Conservation (phyloP, 2,113 vertebrate genomes). For the Oncorhynchus kisutch region DNA sequence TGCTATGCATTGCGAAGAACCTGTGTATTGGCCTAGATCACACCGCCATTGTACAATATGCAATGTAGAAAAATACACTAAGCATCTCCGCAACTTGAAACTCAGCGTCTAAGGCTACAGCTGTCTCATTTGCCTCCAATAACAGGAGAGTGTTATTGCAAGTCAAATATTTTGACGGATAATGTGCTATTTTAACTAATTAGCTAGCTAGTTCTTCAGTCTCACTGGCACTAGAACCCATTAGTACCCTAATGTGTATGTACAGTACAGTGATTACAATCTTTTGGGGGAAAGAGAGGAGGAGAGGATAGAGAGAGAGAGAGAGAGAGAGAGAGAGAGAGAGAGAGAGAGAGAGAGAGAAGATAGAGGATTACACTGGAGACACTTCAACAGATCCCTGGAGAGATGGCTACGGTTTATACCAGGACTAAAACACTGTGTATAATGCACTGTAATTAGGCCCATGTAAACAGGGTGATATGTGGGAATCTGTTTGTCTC, state of each 20-base stretch:
- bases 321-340: too few species aligned
- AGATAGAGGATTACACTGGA: not conserved
- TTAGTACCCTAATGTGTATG: slow-evolving; percentile 30
- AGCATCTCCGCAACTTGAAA: not conserved
- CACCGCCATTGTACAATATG: not conserved
- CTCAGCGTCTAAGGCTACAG: not conserved
- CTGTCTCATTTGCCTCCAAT: not conserved
- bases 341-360: not conserved
- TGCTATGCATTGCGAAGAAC: not conserved
- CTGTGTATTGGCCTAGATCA: not conserved
- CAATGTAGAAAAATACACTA: not conserved
- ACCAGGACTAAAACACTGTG: too few species aligned
- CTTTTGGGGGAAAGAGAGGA: slow-evolving; percentile 32
- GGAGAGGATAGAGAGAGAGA: not conserved
- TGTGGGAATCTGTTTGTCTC: too few species aligned
- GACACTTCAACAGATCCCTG: slow-evolving; percentile 4
- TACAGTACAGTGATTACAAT: slow-evolving; percentile 36
- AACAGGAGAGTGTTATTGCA: slow-evolving; percentile 20
- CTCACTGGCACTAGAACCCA: slow-evolving; percentile 35
- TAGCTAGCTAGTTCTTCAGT: slow-evolving; percentile 28
- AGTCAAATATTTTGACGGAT: slow-evolving; percentile 53
- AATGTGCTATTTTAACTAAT: slow-evolving; percentile 19
- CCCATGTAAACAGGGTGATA: not conserved
- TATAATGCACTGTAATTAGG: not conserved
- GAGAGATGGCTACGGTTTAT: not conserved